Base-by-base conservation (phyloP, 1,140 invertebrate genomes). In the Calycopis cecrops region DNA sequence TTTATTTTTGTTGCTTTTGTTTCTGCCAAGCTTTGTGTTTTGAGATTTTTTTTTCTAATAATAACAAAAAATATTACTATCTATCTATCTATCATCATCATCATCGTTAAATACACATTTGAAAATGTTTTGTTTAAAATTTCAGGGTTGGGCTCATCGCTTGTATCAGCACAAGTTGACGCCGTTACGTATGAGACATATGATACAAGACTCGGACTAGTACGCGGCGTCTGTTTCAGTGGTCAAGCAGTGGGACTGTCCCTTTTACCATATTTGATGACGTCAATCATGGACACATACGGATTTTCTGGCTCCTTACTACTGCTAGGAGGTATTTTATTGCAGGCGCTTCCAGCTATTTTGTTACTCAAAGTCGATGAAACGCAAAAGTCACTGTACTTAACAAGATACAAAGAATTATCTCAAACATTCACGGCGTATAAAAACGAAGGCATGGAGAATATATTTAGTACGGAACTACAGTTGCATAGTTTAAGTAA, bases 81-180 rank as follows among this genome's bases (percentile, higher is more conserved):
- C n/a, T n/a, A n/a, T n/a, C n/a, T n/a, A n/a, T n/a, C n/a, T n/a
- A n/a, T n/a, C n/a, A n/a, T n/a, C n/a, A n/a, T n/a, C n/a, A n/a
- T n/a, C n/a, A n/a, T n/a, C n/a, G n/a, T n/a, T n/a, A n/a, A n/a
- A n/a, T n/a, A n/a, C n/a, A n/a, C n/a, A n/a, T n/a, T n/a, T n/a
- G n/a, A 12, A n/a, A 12, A 44, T 14, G 2, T 49, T 48, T 8
- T 9, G 14, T 34, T 34, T 3, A 9, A 12, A 61, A 55, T 48
- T 53, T 44, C 62, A 88, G 87, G 87, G 38, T 59, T 87, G 7
- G 85, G 87, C 2, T 83, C 79, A n/a, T 85, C 85, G 38, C 48
- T 88, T 7, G 66, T 85, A 54, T 77, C 83, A 37, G 79, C 83
- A 10, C 87, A 88, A 76, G 76, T 88, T 8, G 81, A 87, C 54